Percentiles rank a stretch among this genome's conserved stretches.
Conservation (phyloP, 2,888 invertebrate genomes). For the Agrochola lychnidis region DNA sequence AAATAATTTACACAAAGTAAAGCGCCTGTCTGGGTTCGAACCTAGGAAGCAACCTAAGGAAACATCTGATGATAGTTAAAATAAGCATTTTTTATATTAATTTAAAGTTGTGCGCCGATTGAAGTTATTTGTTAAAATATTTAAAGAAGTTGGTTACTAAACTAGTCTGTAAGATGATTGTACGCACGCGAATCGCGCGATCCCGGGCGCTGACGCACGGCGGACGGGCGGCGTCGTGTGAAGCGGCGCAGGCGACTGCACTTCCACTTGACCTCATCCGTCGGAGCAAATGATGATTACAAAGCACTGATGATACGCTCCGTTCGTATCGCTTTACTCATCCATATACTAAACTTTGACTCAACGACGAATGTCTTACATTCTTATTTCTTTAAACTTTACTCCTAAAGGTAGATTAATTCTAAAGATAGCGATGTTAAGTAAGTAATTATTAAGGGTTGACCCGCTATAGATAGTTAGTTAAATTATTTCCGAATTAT, state of each 20-base stretch:
- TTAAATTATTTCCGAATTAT: slow-evolving; percentile 29
- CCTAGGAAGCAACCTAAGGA: too few species aligned
- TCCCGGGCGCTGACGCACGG: not conserved
- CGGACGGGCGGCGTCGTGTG: not conserved
- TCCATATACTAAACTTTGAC: slow-evolving; percentile 22
- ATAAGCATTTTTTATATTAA: not conserved
- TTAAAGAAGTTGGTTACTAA: slow-evolving; percentile 24
- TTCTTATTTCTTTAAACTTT: slow-evolving; percentile 1
- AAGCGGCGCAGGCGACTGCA: not conserved
- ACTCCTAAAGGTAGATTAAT: slow-evolving; percentile 11
- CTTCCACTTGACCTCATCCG: slow-evolving; percentile 22
- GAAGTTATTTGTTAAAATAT: slow-evolving; percentile 28
- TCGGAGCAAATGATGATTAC: slow-evolving; percentile 7
- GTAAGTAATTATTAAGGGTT: slow-evolving; percentile 13
- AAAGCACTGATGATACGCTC: slow-evolving; percentile 4
- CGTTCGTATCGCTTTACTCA: slow-evolving; percentile 2
- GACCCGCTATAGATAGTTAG: slow-evolving; percentile 10
- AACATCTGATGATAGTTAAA: too few species aligned
- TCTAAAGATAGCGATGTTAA: slow-evolving; percentile 9
- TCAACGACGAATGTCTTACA: not conserved
- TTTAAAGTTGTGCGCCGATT: not conserved
- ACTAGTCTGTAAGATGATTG: slow-evolving; percentile 13
- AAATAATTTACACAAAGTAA: too few species aligned
- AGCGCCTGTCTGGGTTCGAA: too few species aligned
- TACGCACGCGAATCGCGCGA: not conserved